Evolutionary conservation across 1,140 invertebrate species (phyloP), one percentile per base, ranked within the genome.

Genomic region (Drosophila pachea): DNA sequence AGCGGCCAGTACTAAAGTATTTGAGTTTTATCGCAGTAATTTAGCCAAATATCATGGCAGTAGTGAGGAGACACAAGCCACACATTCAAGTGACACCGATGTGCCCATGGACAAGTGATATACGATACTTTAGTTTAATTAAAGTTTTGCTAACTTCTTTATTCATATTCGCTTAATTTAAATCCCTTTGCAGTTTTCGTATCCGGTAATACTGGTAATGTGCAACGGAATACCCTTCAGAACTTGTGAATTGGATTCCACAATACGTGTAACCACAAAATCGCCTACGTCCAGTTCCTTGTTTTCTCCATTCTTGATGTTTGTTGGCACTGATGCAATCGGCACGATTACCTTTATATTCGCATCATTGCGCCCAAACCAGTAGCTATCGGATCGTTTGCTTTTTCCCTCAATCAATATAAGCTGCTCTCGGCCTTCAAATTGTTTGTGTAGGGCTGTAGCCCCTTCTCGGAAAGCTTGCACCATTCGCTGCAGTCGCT

Each of bases 301-400:
- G 89, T 29, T 71, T 16, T 52, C 61, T 8, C 36, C 5, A 6
- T 7, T 16, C 7, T 4, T 7, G 22, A 56, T 14, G 64, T 70
- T 74, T 12, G 84, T 77, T 2, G 73, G 62, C 5, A 76, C 0
- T 0, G 67, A 40, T 4, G 40, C 35, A 22, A 91, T 88, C 2
- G 92, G 92, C 67, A 97, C 91, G 61, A 97, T 92, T 0, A 97
- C 95, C 91, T 95, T 96, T 4, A 93, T 93, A 84, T 97, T 97
- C 12, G 93, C 92, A 84, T 98, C 96, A 89, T 95, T 97, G 63
- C 96, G 91, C 2, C 96, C 96, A 66, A 93, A 91, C 47, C 96
- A 86, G 49, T 92, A 89, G 48, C 92, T 76, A 0, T 91, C 77
- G 4, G 93, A 94, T 83, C 93, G 92, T 83, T 94, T 95, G 81